Conservation (phyloP, 2,888 invertebrate genomes). For the Noctua comes region DNA sequence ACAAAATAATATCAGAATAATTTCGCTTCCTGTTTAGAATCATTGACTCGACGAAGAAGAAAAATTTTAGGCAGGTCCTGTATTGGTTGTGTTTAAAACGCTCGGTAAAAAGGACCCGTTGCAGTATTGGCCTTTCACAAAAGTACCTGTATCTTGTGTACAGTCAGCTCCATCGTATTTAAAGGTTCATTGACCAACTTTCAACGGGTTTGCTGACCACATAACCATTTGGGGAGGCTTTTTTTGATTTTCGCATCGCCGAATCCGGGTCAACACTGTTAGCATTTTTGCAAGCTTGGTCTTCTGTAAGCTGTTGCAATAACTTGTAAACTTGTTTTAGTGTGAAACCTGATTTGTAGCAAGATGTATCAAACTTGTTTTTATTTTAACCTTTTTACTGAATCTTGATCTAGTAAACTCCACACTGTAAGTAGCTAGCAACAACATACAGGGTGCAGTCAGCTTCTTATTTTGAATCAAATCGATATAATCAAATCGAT, state of each 20-base stretch:
- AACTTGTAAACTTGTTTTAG: conserved; percentile 1
- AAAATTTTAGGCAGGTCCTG: neutral
- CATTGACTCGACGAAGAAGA: too few species aligned
- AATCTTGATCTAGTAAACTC: neutral
- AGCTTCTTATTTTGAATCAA: too few species aligned
- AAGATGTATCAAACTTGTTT: neutral
- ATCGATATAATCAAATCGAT: too few species aligned
- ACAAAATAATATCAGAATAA: neutral
- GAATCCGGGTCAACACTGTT: conserved; percentile 2
- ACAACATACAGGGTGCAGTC: too few species aligned
- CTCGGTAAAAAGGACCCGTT: neutral
- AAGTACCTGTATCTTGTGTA: neutral
- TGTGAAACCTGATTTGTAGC: conserved; percentile 7
- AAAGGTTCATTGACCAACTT: conserved; percentile 30
- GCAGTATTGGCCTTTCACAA: neutral
- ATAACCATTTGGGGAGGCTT: neutral
- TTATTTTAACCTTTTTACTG: neutral
- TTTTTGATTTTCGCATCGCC: conserved; percentile 1
- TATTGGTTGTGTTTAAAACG: neutral
- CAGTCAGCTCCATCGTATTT: neutral
- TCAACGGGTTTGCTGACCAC: conserved; percentile 2
- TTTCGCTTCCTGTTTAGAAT: neutral
- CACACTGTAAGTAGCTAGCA: neutral
- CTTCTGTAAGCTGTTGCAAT: neutral
- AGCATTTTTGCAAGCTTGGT: conserved; percentile 10